phyloP scores from a whole-genome alignment of 2,113 vertebrate species.

The Neolamprologus kungweensis region DNA sequence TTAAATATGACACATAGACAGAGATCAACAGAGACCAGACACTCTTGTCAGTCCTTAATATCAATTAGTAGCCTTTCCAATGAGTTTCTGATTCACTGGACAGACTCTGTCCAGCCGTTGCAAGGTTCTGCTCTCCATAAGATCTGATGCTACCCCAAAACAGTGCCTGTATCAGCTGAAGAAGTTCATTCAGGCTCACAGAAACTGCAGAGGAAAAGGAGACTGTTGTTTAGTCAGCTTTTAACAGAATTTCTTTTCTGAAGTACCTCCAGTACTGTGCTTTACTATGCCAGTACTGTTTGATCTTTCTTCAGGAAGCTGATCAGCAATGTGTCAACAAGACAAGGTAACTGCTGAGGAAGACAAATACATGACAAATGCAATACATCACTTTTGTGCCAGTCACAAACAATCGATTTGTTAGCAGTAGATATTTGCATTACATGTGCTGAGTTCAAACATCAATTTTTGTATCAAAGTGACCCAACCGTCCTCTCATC shows the following conservation, averaged over 20 bases:
- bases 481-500: neutral
- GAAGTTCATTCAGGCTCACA: neutral
- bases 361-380: neutral
- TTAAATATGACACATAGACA: neutral
- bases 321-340: neutral
- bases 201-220: neutral
- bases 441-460: neutral
- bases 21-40: neutral
- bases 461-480: neutral
- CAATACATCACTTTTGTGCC: neutral
- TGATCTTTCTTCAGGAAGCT: neutral
- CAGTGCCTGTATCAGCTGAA: neutral
- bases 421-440: neutral
- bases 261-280: accelerated
- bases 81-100: neutral
- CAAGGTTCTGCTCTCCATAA: neutral
- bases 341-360: neutral
- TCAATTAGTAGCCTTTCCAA: neutral
- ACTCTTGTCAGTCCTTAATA: neutral
- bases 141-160: neutral
- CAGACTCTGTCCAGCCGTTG: neutral
- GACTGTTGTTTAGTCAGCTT: neutral
- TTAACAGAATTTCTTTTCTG: accelerated
- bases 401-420: neutral
- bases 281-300: neutral